These are phyloP conservation scores for Phylloscopus trochiloides DNA, from an alignment of 2,113 vertebrate genomes.

Conservation along the genomic window DNA sequence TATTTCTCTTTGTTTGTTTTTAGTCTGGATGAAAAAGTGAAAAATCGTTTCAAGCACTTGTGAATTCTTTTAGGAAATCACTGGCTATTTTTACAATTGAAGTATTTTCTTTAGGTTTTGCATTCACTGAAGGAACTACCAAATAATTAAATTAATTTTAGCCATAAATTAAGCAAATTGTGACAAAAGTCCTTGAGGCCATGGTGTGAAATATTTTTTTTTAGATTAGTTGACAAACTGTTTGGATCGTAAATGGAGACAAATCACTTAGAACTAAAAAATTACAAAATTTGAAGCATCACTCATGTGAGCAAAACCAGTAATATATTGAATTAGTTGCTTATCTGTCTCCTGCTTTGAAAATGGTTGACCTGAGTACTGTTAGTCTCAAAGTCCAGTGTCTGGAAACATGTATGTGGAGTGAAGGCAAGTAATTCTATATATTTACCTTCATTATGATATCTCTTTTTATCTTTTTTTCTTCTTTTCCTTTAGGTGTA, in stretches of 20 bases:
- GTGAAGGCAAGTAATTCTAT: not conserved
- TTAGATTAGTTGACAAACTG: not conserved
- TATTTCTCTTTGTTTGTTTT: not conserved
- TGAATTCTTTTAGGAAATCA: not conserved
- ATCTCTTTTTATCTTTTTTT: not conserved
- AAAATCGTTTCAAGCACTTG: not conserved
- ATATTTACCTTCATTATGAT: not conserved
- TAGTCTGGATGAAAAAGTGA: not conserved
- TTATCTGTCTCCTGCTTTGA: not conserved
- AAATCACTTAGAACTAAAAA: not conserved
- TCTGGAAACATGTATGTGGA: not conserved
- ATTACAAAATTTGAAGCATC: not conserved
- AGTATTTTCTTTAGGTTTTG: not conserved
- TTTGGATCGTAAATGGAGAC: not conserved
- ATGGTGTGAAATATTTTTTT: not conserved
- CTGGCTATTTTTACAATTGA: not conserved
- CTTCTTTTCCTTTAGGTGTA: not conserved
- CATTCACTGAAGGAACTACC: not conserved
- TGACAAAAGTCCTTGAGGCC: not conserved
- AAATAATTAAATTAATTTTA: not conserved
- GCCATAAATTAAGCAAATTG: not conserved
- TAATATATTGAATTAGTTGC: not conserved
- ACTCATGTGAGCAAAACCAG: not conserved
- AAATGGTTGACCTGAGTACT: not conserved
- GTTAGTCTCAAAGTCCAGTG: not conserved